Percentiles rank a stretch among this genome's conserved stretches.
These are phyloP conservation scores for Sebastes wilsoni DNA, from an alignment of 2,797 vertebrate genomes.

Conservation along the genomic window DNA sequence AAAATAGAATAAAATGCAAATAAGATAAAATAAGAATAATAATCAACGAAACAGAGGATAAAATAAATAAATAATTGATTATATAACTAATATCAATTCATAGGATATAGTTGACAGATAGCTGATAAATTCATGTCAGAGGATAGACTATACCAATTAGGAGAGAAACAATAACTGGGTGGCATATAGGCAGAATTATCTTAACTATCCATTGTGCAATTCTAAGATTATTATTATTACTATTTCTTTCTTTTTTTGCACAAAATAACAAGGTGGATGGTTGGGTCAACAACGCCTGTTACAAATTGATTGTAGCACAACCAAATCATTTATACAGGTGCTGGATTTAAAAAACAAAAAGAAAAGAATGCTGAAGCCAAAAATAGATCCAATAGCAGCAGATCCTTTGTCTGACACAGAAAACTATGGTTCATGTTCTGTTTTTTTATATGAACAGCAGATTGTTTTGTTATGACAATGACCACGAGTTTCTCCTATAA, in stretches of 20 bases:
- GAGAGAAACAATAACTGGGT: too few species aligned
- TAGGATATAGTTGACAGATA: too few species aligned
- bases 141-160: too few species aligned
- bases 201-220: not conserved
- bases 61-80: too few species aligned
- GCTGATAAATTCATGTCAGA: too few species aligned
- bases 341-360: not conserved
- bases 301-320: not conserved
- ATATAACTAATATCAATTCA: too few species aligned
- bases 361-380: not conserved
- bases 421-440: not conserved
- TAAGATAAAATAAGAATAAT: too few species aligned
- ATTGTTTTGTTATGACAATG: not conserved
- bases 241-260: not conserved
- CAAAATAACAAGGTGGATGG: not conserved
- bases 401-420: not conserved
- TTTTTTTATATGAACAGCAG: not conserved
- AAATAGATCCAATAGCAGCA: not conserved
- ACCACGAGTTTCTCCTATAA: not conserved
- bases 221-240: not conserved
- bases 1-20: too few species aligned
- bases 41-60: too few species aligned
- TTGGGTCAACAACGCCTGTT: not conserved
- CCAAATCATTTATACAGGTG: not conserved
- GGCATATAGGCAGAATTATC: too few species aligned